Conservation (phyloP, 1,140 invertebrate species). For the Heliconius melpomene region DNA sequence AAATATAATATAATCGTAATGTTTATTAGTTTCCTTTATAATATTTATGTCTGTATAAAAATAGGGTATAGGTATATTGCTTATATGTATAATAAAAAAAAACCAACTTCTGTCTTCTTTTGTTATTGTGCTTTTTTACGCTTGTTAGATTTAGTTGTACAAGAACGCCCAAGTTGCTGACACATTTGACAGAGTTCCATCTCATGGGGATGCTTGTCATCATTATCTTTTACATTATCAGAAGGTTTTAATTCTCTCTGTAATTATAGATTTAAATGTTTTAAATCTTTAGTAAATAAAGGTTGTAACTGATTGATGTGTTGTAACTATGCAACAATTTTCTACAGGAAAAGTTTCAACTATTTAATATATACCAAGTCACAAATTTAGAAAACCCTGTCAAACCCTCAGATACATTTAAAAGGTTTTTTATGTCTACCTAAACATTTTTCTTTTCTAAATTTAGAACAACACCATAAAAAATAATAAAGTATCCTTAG, state of each 20-base stretch:
- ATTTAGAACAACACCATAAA: too few species aligned
- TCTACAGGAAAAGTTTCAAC: background rate
- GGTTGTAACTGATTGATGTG: background rate
- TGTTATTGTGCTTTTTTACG: background rate
- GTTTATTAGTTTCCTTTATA: too few species aligned
- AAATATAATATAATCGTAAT: too few species aligned
- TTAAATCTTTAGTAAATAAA: background rate
- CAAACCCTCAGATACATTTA: background rate
- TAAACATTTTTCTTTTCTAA: too few species aligned
- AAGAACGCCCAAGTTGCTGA: conserved; percentile 41
- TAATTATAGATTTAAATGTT: conserved; percentile 25
- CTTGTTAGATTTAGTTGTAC: conserved; percentile 15
- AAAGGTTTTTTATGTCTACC: too few species aligned
- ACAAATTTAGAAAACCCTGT: too few species aligned
- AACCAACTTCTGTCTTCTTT: background rate
- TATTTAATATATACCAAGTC: too few species aligned
- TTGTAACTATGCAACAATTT: background rate
- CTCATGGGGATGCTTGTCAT: conserved; percentile 37
- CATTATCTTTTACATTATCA: conserved; percentile 27
- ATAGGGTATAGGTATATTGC: too few species aligned
- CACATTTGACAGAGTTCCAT: conserved; percentile 49
- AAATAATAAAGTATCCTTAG: conserved; percentile 26
- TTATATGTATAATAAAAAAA: too few species aligned
- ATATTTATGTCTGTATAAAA: too few species aligned
- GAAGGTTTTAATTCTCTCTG: conserved; percentile 46